These are phyloP conservation scores for Perca flavescens DNA, from an alignment of 2,113 vertebrate species.

Conservation along the genomic window DNA sequence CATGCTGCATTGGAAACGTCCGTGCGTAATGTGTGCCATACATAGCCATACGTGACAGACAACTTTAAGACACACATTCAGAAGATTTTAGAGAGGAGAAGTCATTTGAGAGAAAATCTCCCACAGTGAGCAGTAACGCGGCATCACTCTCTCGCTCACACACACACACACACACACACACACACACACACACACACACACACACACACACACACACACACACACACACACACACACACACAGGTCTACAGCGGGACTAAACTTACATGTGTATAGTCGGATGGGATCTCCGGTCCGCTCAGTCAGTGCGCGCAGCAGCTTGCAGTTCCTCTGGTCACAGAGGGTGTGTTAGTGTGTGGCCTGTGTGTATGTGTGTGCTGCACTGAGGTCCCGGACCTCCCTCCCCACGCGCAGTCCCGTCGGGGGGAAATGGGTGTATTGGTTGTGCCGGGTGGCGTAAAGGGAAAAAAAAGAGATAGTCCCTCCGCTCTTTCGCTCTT, in stretches of 20 bases:
- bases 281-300: slow-evolving; percentile 45
- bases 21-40: slow-evolving; percentile 14
- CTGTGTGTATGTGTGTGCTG: slow-evolving; percentile 24
- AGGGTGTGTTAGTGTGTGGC: slow-evolving; percentile 21
- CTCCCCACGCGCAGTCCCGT: slow-evolving; percentile 73
- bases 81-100: neutral
- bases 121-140: neutral
- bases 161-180: no score
- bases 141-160: neutral
- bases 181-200: neutral
- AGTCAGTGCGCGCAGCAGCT: slow-evolving; percentile 61
- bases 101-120: neutral
- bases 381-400: slow-evolving; percentile 68
- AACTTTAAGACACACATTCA: neutral
- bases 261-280: slow-evolving; percentile 57
- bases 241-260: neutral
- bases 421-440: slow-evolving; percentile 68
- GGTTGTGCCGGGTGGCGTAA: slow-evolving; percentile 45
- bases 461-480: slow-evolving; percentile 75
- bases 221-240: neutral
- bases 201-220: neutral
- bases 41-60: neutral
- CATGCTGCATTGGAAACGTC: neutral
- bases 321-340: slow-evolving; percentile 23
- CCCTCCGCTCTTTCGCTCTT: slow-evolving; percentile 61